A percentile compares a stretch with the other conserved stretches of the same genome.
Evolutionary conservation across 2,888 invertebrate genomes (phyloP).

Genomic region (Polietes domitor): DNA sequence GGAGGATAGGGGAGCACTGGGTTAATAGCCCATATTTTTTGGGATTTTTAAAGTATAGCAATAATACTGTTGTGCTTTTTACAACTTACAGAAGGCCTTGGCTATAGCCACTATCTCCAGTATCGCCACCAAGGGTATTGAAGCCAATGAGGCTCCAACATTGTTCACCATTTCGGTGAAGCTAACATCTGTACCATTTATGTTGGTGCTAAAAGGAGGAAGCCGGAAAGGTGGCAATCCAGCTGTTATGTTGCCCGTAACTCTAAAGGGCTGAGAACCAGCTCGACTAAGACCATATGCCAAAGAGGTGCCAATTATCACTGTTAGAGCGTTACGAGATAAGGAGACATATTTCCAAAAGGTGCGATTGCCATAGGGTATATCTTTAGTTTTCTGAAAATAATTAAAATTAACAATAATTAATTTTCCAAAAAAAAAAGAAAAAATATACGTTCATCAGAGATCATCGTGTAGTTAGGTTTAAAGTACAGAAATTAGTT

Average conservation of each 20-base stretch:
- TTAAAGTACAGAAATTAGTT: no score
- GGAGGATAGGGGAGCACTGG: not conserved
- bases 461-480: no score
- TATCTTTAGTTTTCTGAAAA: constrained; percentile 82
- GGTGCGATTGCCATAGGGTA: constrained; percentile 73
- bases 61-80: not conserved
- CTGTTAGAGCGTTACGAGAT: constrained; percentile 90
- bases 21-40: not conserved
- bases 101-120: constrained; percentile 89
- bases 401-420: constrained; percentile 34
- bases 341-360: constrained; percentile 82
- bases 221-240: constrained; percentile 87
- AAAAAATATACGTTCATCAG: no score
- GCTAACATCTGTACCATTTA: constrained; percentile 82
- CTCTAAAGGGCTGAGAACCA: constrained; percentile 84
- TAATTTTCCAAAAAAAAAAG: not conserved
- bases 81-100: constrained; percentile 87
- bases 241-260: constrained; percentile 86
- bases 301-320: constrained; percentile 86
- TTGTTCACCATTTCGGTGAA: constrained; percentile 85
- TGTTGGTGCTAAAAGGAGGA: constrained; percentile 87
- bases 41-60: not conserved
- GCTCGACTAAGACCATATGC: constrained; percentile 83
- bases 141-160: constrained; percentile 84
- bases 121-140: constrained; percentile 88